Conservation (phyloP, 2,888 invertebrate species). For the Girardia tigrina region DNA sequence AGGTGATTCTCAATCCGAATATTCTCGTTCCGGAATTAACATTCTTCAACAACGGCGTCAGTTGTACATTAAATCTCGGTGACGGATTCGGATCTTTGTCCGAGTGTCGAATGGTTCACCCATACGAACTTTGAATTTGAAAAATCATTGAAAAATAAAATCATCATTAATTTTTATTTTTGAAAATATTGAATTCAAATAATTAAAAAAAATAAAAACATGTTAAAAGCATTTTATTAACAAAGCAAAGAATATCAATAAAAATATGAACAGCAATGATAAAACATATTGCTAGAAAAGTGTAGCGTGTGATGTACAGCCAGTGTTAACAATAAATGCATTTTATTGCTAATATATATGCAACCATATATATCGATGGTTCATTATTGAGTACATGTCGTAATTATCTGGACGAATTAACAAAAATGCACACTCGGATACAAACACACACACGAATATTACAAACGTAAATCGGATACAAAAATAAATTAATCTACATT, state of each 20-base stretch:
- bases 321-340: conserved; percentile 16
- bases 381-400: background rate
- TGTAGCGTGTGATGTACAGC: background rate
- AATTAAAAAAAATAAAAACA: background rate
- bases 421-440: background rate
- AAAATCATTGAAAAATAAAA: no score
- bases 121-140: background rate
- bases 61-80: conserved; percentile 13
- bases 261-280: conserved; percentile 9
- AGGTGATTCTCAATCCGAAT: conserved; percentile 27
- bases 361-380: background rate
- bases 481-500: conserved; percentile 16
- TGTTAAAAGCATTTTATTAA: background rate
- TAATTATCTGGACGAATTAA: background rate
- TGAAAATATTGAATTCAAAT: background rate
- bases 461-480: conserved; percentile 15
- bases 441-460: background rate
- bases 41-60: conserved; percentile 24
- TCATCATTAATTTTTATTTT: background rate
- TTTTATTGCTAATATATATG: conserved; percentile 11
- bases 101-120: background rate
- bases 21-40: conserved; percentile 20
- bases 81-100: background rate
- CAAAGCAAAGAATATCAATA: conserved; percentile 17
- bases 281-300: background rate